These are phyloP conservation scores for Scomber japonicus DNA, from an alignment of 2,113 vertebrate genomes.

Conservation along the genomic window DNA sequence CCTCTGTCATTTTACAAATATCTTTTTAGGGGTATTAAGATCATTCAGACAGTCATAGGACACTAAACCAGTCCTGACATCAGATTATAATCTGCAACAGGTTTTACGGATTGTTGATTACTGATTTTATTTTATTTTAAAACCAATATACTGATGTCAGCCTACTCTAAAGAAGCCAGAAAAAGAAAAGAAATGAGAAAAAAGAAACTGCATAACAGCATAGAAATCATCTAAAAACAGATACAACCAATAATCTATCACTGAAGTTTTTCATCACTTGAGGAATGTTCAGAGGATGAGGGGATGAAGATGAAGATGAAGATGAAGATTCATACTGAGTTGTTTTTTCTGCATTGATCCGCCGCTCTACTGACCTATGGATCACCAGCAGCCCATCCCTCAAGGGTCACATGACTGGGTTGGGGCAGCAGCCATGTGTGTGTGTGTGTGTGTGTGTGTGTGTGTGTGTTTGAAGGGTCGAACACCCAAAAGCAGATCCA, in stretches of 20 bases:
- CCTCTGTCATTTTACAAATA: too few relatives aligned
- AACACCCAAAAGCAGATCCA: constrained; percentile 4
- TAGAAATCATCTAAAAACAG: neutral
- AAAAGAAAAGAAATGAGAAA: too few relatives aligned
- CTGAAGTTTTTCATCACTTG: too few relatives aligned
- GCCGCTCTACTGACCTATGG: constrained; percentile 44
- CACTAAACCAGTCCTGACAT: too few relatives aligned
- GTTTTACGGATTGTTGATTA: too few relatives aligned
- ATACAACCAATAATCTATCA: neutral
- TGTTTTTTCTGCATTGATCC: constrained; percentile 22
- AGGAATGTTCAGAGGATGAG: neutral
- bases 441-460: neutral
- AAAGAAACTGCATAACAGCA: neutral
- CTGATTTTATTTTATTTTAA: too few relatives aligned
- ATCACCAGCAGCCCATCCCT: neutral
- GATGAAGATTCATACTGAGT: neutral
- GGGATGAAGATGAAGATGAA: neutral
- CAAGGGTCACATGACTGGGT: constrained; percentile 38
- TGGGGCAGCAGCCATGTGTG: neutral
- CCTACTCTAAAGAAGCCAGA: too few relatives aligned
- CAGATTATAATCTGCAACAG: too few relatives aligned
- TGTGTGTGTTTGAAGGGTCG: neutral
- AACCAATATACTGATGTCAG: too few relatives aligned
- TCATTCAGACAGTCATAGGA: too few relatives aligned
- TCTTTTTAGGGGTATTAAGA: too few relatives aligned